Conservation (phyloP, 1,140 invertebrate genomes). For the Achroia grisella region DNA sequence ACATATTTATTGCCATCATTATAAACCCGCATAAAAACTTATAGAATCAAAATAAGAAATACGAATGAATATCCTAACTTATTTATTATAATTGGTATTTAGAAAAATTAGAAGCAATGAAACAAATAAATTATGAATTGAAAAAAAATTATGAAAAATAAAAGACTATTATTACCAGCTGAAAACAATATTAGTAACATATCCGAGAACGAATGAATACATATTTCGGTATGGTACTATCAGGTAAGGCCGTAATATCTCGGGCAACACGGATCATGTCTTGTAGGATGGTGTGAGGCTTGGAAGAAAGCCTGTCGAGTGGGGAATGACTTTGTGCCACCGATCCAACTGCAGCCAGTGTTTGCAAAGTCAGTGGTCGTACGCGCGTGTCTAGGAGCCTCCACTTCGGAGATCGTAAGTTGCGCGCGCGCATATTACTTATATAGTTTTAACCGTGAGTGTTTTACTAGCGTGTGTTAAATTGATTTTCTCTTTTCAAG, state of each 20-base stretch:
- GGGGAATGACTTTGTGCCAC: conserved; percentile 22
- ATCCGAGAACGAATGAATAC: neutral
- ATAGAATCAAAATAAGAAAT: no score
- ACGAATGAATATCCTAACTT: no score
- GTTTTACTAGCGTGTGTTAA: no score
- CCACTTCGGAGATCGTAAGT: conserved; percentile 26
- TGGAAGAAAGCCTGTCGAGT: conserved; percentile 26
- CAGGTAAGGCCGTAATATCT: conserved; percentile 10
- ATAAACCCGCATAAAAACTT: no score
- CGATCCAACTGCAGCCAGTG: conserved; percentile 13
- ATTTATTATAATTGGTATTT: no score
- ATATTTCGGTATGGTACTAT: neutral
- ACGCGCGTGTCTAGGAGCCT: conserved; percentile 26
- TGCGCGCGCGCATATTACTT: neutral
- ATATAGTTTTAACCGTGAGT: no score
- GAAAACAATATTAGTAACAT: no score
- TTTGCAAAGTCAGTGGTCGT: conserved; percentile 24
- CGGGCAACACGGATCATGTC: conserved; percentile 3
- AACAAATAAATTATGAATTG: no score
- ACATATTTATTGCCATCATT: no score
- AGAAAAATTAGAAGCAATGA: no score
- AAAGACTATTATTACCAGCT: no score
- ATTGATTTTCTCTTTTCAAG: neutral
- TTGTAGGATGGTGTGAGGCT: conserved; percentile 13
- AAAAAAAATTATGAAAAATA: no score